Evolutionary conservation across 2,113 vertebrate species (phyloP).

Genomic region (Saccopteryx leptura): DNA sequence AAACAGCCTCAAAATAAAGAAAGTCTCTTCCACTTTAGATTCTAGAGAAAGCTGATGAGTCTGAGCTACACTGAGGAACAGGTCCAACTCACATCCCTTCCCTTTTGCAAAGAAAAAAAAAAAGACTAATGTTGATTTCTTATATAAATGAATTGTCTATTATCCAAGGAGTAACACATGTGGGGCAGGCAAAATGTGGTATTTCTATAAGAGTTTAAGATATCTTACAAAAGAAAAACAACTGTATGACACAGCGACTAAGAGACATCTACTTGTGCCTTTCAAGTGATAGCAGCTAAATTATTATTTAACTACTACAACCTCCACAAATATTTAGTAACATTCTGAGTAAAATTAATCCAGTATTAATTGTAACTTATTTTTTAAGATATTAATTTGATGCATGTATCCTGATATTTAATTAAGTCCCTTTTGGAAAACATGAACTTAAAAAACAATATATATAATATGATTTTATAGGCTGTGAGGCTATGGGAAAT

Average conservation of each 20-base stretch:
- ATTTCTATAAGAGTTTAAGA: background rate
- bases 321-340: background rate
- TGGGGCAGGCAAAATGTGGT: background rate
- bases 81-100: background rate
- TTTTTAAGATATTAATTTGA: conserved; percentile 44
- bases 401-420: conserved; percentile 16
- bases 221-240: background rate
- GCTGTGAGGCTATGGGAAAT: background rate
- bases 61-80: background rate
- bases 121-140: background rate
- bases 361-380: background rate
- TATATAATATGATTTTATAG: background rate
- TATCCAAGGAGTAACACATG: background rate
- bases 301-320: background rate
- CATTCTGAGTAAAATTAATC: background rate
- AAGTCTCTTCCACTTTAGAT: background rate
- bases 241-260: background rate
- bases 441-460: background rate
- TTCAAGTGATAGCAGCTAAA: background rate
- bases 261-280: background rate
- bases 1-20: background rate
- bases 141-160: background rate
- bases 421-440: conserved; percentile 32
- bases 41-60: background rate
- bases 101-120: background rate